Percentiles rank a stretch among this genome's conserved stretches.
phyloP scores from a whole-genome alignment of 2,888 invertebrate genomes.

The Drosophila mettleri region DNA sequence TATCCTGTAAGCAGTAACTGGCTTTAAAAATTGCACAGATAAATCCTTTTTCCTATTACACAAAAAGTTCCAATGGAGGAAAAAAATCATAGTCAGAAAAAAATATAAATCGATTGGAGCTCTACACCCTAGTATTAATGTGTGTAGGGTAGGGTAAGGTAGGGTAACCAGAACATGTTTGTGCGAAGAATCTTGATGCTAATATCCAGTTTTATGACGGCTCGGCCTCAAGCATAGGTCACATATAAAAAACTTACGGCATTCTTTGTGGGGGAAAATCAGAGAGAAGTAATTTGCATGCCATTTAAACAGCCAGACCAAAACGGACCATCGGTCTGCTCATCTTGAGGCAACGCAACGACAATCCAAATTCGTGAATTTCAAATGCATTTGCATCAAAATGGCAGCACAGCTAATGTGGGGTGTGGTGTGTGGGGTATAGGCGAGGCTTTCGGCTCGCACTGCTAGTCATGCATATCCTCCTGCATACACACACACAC shows the following conservation, averaged over 20 bases:
- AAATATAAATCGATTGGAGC: too few species aligned
- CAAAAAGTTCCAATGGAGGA: too few species aligned
- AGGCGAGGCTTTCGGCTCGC: conserved; percentile 40
- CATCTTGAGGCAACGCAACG: conserved; percentile 35
- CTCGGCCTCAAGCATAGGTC: conserved; percentile 2
- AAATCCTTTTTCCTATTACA: too few species aligned
- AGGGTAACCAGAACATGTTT: too few species aligned
- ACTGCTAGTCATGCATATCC: conserved; percentile 68
- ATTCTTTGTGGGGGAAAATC: conserved; percentile 45
- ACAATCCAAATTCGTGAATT: conserved; percentile 44
- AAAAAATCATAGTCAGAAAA: too few species aligned
- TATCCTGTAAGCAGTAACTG: background rate
- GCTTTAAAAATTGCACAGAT: background rate
- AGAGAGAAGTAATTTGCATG: conserved; percentile 64
- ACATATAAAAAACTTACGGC: conserved; percentile 14
- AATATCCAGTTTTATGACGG: conserved; percentile 22
- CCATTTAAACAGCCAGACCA: conserved; percentile 57
- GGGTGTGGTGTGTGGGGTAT: too few species aligned
- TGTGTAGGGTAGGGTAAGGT: too few species aligned
- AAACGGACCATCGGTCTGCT: background rate
- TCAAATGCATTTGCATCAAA: conserved; percentile 75
- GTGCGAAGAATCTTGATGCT: too few species aligned
- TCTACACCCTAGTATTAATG: too few species aligned
- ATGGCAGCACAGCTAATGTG: conserved; percentile 38
- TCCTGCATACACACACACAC: conserved; percentile 25